Evolutionary conservation across 2,888 invertebrate genomes (phyloP).

Genomic region (Aporophyla lueneburgensis): DNA sequence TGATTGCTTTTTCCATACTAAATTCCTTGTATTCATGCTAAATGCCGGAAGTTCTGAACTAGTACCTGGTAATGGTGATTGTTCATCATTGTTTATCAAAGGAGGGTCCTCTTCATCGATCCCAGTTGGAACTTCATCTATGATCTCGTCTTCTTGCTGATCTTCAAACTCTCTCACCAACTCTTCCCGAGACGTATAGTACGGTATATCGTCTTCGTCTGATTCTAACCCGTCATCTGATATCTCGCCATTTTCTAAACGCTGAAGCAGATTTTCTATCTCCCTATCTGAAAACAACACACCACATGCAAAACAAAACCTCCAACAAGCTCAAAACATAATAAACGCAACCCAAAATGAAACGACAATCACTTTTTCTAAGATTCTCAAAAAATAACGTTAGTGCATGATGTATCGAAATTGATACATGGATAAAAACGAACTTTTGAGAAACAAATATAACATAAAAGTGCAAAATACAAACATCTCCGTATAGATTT

Average conservation of each 20-base stretch:
- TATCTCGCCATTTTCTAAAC: slow-evolving; percentile 50
- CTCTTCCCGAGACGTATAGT: slow-evolving; percentile 36
- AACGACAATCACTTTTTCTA: too few relatives aligned
- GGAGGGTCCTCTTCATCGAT: slow-evolving; percentile 7
- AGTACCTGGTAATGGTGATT: slow-evolving; percentile 1
- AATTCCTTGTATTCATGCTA: slow-evolving; percentile 25
- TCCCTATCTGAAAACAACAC: slow-evolving; percentile 41
- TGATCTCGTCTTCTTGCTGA: slow-evolving; percentile 29
- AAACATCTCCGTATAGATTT: too few relatives aligned
- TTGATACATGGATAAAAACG: slow-evolving; percentile 37
- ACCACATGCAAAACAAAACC: slow-evolving; percentile 34
- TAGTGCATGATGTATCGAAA: slow-evolving; percentile 40
- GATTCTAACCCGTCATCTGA: slow-evolving; percentile 50
- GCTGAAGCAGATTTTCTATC: slow-evolving; percentile 39
- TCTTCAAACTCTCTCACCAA: slow-evolving; percentile 44
- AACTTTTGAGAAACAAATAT: slow-evolving; percentile 9
- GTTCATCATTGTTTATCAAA: slow-evolving; percentile 6
- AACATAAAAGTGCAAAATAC: too few relatives aligned
- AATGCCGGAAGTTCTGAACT: slow-evolving; percentile 12
- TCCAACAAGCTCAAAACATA: slow-evolving; percentile 41
- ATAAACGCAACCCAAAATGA: slow-evolving; percentile 22
- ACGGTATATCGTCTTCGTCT: slow-evolving; percentile 46
- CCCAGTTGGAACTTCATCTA: slow-evolving; percentile 14
- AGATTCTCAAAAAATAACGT: slow-evolving; percentile 30
- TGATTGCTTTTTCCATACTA: slow-evolving; percentile 55